Base-by-base conservation (phyloP, 2,113 vertebrate species). In the Falco punctatus region DNA sequence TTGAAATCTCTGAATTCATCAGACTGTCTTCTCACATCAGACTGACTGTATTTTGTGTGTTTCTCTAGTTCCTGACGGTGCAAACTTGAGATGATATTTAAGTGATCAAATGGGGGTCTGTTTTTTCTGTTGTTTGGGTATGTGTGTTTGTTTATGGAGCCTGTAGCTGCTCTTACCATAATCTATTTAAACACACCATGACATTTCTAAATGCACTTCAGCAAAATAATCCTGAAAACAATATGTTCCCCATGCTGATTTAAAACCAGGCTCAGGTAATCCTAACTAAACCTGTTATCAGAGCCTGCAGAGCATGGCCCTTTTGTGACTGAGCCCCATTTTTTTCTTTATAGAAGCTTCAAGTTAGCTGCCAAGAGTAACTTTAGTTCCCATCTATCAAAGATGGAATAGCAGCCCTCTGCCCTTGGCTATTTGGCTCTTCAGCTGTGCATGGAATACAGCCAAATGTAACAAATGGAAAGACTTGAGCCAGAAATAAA, bases 341-440 rank as follows among this genome's bases (percentile, higher is more conserved):
- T 69, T 90, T 69, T 85, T 35, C 40, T 66, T 67, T 38, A 24
- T 15, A 67, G 84, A 80, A 88, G 51, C 46, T 64, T 90, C 79
- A 59, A 80, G 23, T 55, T 35, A 78, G 67, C 92, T 95, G 94
- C 95, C 96, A 94, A 74, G 64, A 49, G 93, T 20, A 88, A 91
- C 84, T 91, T 71, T 51, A 83, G 67, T 73, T 96, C 84, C 89
- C 78, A 81, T 95, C 93, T 71, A 64, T 96, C 92, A 88, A 51
- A 93, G 89, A 84, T 90, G 94, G 86, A 95, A 81, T 15, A 91
- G 78, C 84, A 96, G 89, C 84, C 92, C 89, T 91, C 38, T 97
- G 97, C 94, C 95, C 93, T 91, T 86, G 91, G 95, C 92, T 81
- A 18, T 92, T 83, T 94, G 91, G 84, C 90, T 95, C 23, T 54